Evolutionary conservation across 2,113 vertebrate species (phyloP).

Genomic region (Campylomormyrus tamandua): DNA sequence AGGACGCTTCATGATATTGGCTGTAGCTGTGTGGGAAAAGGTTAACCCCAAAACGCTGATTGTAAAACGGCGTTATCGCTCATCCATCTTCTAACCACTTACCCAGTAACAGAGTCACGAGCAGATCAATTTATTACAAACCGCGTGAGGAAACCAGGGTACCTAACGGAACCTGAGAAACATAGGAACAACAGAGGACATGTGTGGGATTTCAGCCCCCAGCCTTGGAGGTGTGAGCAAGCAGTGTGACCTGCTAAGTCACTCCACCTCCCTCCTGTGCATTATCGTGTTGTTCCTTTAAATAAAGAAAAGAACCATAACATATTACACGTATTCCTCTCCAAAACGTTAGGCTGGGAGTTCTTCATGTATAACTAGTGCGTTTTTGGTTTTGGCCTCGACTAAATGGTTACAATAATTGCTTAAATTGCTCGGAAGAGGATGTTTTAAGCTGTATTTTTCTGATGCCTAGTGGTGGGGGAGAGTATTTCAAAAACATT

Average conservation of each 20-base stretch:
- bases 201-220: not conserved
- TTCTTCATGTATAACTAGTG: not conserved
- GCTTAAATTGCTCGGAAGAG: not conserved
- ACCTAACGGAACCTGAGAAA: not conserved
- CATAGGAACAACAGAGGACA: not conserved
- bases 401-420: not conserved
- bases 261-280: not conserved
- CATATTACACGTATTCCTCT: not conserved
- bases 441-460: conserved; percentile 6
- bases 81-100: not conserved
- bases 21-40: not conserved
- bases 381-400: not conserved
- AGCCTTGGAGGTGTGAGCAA: not conserved
- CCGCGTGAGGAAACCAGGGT: not conserved
- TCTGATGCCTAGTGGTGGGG: not conserved
- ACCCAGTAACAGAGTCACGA: not conserved
- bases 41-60: conserved; percentile 10
- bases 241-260: not conserved
- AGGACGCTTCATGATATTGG: not conserved
- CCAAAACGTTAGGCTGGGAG: not conserved
- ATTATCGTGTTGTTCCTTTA: not conserved
- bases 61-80: not conserved
- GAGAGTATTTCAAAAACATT: not conserved
- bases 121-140: not conserved
- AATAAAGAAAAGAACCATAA: not conserved